Evolutionary conservation across 2,113 vertebrate genomes (phyloP), one percentile per base, ranked within the genome.

Genomic region (Barbus barbus): DNA sequence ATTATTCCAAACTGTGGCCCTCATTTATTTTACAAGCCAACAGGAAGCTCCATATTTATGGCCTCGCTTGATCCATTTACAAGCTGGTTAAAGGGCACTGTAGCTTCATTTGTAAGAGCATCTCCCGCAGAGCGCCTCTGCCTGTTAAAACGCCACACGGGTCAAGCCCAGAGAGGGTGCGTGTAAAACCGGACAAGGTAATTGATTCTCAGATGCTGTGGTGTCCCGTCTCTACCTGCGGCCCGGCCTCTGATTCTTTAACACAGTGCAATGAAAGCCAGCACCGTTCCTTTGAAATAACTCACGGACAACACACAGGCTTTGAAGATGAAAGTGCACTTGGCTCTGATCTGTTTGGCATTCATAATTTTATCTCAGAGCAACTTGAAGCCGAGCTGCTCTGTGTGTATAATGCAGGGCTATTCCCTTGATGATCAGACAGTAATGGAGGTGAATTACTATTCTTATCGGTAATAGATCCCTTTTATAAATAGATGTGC

Each of bases 11-110:
- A 24, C 69, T 85, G 81, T 85, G 84, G 86, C 89, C 89, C 89
- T 91, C 82, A 73, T 92, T 93, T 87, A 83, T 76, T 95, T 94
- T 88, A 94, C 56, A 88, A 89, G 88, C 78, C 41, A 82, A 91
- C 90, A 94, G 93, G 94, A 95, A 94, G 91, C 90, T 83, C 85
- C 71, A 61, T 87, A 85, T 93, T 94, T 93, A 94, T 91, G 89
- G 61, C 86, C 78, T 87, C 76, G 83, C 89, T 94, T 92, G 88
- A 92, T 93, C 88, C 76, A 90, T 95, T 92, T 94, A 94, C 90
- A 88, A 93, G 92, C 88, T 14, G 63, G 77, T 86, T 92, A 91
- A 92, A 88, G 84, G 85, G 60, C 0, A 75, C 88, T 88, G 82
- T 84, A 85, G 88, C 46, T 71, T 85, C 87, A 28, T 74, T 48